Evolutionary conservation across 2,888 invertebrate species (phyloP), one percentile per base, ranked within the genome.

Genomic region (Parnassius apollo): DNA sequence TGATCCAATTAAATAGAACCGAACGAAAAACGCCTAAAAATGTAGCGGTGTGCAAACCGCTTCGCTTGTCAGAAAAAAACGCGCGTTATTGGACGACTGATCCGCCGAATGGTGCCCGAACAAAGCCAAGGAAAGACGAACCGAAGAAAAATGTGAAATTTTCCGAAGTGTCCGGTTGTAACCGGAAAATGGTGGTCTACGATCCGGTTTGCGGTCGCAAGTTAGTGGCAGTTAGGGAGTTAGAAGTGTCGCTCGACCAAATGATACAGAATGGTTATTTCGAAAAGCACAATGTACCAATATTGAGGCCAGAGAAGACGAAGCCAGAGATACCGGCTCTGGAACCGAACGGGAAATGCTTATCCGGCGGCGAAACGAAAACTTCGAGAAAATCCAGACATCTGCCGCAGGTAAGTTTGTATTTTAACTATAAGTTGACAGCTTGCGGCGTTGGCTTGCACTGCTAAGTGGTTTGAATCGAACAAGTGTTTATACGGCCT

Each of bases 251-350:
- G 0, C 74, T 92, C 48, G 91, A 91, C 68, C 92, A 92, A 66
- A 92, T 92, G 86, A 91, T 91, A 68, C 90, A 92, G 63, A 92
- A 91, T 59, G 91, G 91, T 12, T 91, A 91, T 73, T 90, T 92
- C 61, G 91, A 91, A 72, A 92, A 89, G 72, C 89, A 90, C 56
- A 91, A 91, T 59, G 90, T 91, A 59, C 90, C 87, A 46, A 91
- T 89, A 75, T 75, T 80, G 53, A 75, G 77, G 68, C 83, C 86
- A 45, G 72, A 83, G 67, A 78, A 49, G 9, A 13, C 74, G 64
- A 73, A 72, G 62, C 84, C 83, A 72, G 84, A 84, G 75, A 76
- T 79, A 73, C 75, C 74, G 62, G 69, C 69, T 58, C 68, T 67
- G 18, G 77, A 84, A 69, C 86, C 86, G 64, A 90, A 90, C 76